These are phyloP conservation scores for Lycaena phlaeas DNA, from an alignment of 2,888 invertebrate species.

Conservation along the genomic window DNA sequence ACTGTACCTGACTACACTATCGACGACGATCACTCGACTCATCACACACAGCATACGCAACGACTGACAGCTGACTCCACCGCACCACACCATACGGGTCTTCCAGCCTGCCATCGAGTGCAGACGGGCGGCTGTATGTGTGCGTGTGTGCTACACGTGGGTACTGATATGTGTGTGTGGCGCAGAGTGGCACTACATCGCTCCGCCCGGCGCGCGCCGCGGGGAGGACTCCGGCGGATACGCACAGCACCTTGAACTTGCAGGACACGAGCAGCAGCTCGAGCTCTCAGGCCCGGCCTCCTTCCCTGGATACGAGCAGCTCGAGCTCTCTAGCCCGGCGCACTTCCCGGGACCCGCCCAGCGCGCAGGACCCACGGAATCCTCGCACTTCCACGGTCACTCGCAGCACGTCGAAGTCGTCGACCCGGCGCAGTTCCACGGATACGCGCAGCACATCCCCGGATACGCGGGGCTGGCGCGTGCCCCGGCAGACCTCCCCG, in stretches of 20 bases:
- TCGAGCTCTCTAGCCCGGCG: no score
- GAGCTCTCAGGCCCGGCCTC: not conserved
- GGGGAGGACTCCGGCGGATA: constrained; percentile 1
- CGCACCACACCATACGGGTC: no score
- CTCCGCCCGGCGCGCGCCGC: constrained; percentile 28
- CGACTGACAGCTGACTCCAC: no score
- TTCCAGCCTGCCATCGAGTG: no score
- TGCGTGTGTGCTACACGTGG: not conserved
- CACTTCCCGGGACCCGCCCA: constrained; percentile 37
- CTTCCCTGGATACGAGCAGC: not conserved
- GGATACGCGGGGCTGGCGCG: constrained; percentile 17
- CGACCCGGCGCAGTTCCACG: not conserved
- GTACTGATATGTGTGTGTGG: constrained; percentile 12
- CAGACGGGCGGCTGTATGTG: not conserved
- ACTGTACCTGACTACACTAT: no score
- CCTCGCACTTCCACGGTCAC: constrained; percentile 34
- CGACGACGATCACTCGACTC: no score
- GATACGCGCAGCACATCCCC: not conserved
- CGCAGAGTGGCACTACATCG: constrained; percentile 51
- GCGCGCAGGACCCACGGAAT: constrained; percentile 64
- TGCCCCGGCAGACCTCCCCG: constrained; percentile 37
- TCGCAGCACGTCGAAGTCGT: not conserved
- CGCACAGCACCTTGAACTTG: not conserved
- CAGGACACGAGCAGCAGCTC: constrained; percentile 8
- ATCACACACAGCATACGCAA: no score